Conservation (phyloP, 1,140 invertebrate species). For the Drosophila malerkotliana region DNA sequence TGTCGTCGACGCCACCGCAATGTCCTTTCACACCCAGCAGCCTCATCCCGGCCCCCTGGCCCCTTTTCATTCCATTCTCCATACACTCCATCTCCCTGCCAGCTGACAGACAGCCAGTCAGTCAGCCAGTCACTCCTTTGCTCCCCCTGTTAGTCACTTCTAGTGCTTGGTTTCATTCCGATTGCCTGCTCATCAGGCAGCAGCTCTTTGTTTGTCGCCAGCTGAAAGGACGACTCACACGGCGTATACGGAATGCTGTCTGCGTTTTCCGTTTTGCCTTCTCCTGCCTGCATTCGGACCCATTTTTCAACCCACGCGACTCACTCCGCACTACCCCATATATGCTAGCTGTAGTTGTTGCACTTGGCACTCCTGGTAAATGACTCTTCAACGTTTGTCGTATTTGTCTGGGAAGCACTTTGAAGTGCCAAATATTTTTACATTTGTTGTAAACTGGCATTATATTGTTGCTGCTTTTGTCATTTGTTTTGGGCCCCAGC, state of each 20-base stretch:
- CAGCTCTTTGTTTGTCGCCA: conserved; percentile 71
- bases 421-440: conserved; percentile 80
- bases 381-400: conserved; percentile 80
- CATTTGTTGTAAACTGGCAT: conserved; percentile 56
- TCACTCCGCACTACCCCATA: conserved; percentile 19
- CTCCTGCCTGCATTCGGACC: conserved; percentile 58
- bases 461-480: conserved; percentile 44
- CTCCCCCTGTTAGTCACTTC: conserved; percentile 28
- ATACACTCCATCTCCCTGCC: conserved; percentile 3
- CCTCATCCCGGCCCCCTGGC: not conserved
- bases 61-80: not conserved
- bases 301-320: conserved; percentile 63
- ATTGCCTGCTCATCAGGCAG: conserved; percentile 56
- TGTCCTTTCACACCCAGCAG: conserved; percentile 27
- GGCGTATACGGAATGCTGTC: conserved; percentile 60
- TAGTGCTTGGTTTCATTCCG: conserved; percentile 58
- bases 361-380: conserved; percentile 69
- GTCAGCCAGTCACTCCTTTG: conserved; percentile 1
- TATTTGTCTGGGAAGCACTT: conserved; percentile 78
- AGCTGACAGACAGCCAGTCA: conserved; percentile 1
- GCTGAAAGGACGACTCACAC: conserved; percentile 46
- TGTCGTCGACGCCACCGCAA: conserved; percentile 72
- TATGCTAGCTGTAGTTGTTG: conserved; percentile 29
- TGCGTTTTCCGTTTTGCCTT: conserved; percentile 40
- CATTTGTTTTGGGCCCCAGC: conserved; percentile 14